Evolutionary conservation across 2,797 vertebrate species (phyloP).

Genomic region (Numenius phaeopus): DNA sequence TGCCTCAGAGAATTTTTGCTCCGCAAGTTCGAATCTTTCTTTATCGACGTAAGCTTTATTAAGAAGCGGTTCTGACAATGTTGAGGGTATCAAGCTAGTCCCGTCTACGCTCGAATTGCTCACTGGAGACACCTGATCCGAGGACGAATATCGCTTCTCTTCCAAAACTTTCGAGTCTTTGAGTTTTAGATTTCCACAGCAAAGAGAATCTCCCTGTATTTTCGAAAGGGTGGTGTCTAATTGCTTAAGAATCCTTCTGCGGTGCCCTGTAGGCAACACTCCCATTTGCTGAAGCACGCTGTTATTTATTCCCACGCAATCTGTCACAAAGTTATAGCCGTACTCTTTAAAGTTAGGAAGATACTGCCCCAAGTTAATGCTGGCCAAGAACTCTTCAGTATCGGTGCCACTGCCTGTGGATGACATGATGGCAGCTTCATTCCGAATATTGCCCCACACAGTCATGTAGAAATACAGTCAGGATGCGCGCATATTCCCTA

Average conservation of each 20-base stretch:
- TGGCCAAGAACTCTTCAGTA: slow-evolving; percentile 85
- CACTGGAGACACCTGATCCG: not conserved
- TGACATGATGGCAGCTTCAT: slow-evolving; percentile 82
- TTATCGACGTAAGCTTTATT: not conserved
- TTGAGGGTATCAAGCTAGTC: not conserved
- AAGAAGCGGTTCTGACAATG: not conserved
- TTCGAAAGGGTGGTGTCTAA: slow-evolving; percentile 78
- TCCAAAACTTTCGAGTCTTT: slow-evolving; percentile 10
- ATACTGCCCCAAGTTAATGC: slow-evolving; percentile 90
- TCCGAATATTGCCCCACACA: slow-evolving; percentile 5
- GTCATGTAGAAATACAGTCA: not conserved
- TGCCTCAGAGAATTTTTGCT: not conserved
- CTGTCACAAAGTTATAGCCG: slow-evolving; percentile 82
- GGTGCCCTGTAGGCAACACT: slow-evolving; percentile 91
- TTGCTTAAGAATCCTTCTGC: slow-evolving; percentile 90
- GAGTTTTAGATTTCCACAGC: slow-evolving; percentile 47
- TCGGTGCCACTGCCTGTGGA: slow-evolving; percentile 73
- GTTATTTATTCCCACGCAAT: slow-evolving; percentile 86
- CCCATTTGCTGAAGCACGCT: slow-evolving; percentile 83
- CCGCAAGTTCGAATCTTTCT: not conserved
- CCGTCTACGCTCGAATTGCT: not conserved
- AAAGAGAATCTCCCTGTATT: slow-evolving; percentile 48
- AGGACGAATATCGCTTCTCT: not conserved
- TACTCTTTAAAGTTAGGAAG: slow-evolving; percentile 77
- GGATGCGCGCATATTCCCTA: not conserved